These are phyloP conservation scores for Neocrepidodera transversa DNA, from an alignment of 2,888 invertebrate species.

Conservation along the genomic window DNA sequence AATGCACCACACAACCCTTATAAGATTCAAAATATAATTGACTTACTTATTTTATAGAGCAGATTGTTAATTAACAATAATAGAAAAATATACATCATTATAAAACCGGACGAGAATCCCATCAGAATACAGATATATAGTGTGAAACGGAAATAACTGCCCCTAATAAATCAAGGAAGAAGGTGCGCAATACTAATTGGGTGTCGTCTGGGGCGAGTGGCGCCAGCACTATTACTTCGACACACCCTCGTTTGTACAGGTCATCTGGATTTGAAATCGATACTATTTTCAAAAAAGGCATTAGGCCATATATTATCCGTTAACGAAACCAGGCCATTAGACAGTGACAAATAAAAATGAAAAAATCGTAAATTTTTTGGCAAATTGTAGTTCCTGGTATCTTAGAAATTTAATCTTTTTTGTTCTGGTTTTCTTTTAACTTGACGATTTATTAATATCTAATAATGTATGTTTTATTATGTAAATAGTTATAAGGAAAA, in stretches of 20 bases:
- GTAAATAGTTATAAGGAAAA: too few species aligned
- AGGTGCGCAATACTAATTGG: constrained; percentile 59
- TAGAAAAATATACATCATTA: too few species aligned
- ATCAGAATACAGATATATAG: constrained; percentile 32
- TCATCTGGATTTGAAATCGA: constrained; percentile 28
- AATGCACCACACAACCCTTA: too few species aligned
- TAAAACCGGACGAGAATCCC: background rate
- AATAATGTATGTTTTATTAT: too few species aligned
- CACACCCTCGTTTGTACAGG: constrained; percentile 32
- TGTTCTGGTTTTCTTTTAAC: too few species aligned
- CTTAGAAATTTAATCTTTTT: background rate
- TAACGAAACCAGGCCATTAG: constrained; percentile 4
- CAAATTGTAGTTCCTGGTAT: background rate
- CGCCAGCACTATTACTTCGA: constrained; percentile 49
- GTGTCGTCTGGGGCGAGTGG: constrained; percentile 55
- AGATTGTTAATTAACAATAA: too few species aligned
- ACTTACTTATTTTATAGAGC: too few species aligned
- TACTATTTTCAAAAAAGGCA: constrained; percentile 20
- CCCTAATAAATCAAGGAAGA: constrained; percentile 57
- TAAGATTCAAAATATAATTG: too few species aligned
- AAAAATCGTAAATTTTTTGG: background rate
- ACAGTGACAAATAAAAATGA: constrained; percentile 2
- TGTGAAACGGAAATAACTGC: constrained; percentile 57
- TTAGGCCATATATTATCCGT: constrained; percentile 3
- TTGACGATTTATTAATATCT: too few species aligned